A percentile compares a stretch with the other conserved stretches of the same genome.
Conservation (phyloP, 2,797 vertebrate species). For the Bradypus variegatus region DNA sequence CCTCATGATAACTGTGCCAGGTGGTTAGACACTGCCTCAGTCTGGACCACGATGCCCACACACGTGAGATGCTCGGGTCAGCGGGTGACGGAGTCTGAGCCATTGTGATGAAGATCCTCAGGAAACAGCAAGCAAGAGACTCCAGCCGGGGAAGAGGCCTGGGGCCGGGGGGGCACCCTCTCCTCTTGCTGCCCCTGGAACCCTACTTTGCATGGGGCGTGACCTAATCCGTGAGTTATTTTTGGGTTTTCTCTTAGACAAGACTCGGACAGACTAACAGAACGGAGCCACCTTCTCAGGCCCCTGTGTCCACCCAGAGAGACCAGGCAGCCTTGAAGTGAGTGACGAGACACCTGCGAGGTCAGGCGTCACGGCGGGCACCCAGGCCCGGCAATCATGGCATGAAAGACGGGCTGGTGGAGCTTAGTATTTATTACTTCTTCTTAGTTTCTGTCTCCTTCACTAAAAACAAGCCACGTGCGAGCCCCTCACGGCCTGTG, state of each 20-base stretch:
- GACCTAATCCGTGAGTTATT: too few species aligned
- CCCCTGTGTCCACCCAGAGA: background rate
- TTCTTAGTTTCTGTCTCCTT: too few species aligned
- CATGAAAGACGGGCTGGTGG: too few species aligned
- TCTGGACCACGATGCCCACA: accelerated
- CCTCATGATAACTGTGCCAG: background rate
- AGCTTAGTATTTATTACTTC: too few species aligned
- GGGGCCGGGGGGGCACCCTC: too few species aligned
- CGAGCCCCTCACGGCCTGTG: background rate
- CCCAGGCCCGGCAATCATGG: background rate
- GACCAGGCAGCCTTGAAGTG: too few species aligned
- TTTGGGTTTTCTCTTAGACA: background rate
- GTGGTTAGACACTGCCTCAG: background rate
- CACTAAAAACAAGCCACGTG: too few species aligned
- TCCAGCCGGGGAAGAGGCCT: too few species aligned
- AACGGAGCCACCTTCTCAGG: background rate
- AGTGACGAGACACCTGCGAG: accelerated
- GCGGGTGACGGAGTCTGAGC: background rate
- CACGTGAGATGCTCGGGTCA: background rate
- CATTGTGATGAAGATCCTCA: background rate
- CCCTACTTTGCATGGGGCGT: too few species aligned
- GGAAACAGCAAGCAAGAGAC: background rate
- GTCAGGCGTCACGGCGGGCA: background rate
- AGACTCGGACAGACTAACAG: background rate
- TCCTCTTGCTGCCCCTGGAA: too few species aligned